Conservation (phyloP, 2,888 invertebrate genomes). For the Eristalis pertinax region DNA sequence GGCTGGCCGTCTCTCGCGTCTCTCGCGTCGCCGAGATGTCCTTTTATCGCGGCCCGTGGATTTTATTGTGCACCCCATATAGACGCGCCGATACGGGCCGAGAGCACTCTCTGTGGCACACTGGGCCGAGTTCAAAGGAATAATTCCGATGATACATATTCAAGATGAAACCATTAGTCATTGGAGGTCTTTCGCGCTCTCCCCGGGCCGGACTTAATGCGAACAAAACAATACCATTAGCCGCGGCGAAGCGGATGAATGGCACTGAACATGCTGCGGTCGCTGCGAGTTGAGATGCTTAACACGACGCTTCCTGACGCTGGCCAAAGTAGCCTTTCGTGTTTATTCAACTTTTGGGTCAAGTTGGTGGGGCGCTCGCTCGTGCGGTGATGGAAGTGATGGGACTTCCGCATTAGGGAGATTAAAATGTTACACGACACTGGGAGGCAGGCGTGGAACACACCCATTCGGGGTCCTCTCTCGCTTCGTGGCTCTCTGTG, state of each 20-base stretch:
- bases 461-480: conserved; percentile 42
- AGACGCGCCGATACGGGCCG: conserved; percentile 43
- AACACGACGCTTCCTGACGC: conserved; percentile 63
- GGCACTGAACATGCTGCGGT: conserved; percentile 52
- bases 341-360: conserved; percentile 42
- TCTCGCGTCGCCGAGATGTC: conserved; percentile 34
- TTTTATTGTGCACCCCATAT: conserved; percentile 46
- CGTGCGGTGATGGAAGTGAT: conserved; percentile 30
- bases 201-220: conserved; percentile 34
- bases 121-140: conserved; percentile 62
- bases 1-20: background rate
- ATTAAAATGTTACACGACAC: conserved; percentile 67
- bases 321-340: conserved; percentile 70
- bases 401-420: conserved; percentile 66
- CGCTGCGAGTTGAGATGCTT: conserved; percentile 53
- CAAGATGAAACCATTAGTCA: conserved; percentile 70
- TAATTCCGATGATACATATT: conserved; percentile 72
- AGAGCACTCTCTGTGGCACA: conserved; percentile 23
- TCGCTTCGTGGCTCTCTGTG: background rate
- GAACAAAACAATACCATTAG: conserved; percentile 72
- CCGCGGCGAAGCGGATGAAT: conserved; percentile 49
- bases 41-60: conserved; percentile 55
- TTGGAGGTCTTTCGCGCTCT: conserved; percentile 36
- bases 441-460: conserved; percentile 37
- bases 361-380: conserved; percentile 15